Conservation (phyloP, 2,113 vertebrate species). For the Gadus macrocephalus region DNA sequence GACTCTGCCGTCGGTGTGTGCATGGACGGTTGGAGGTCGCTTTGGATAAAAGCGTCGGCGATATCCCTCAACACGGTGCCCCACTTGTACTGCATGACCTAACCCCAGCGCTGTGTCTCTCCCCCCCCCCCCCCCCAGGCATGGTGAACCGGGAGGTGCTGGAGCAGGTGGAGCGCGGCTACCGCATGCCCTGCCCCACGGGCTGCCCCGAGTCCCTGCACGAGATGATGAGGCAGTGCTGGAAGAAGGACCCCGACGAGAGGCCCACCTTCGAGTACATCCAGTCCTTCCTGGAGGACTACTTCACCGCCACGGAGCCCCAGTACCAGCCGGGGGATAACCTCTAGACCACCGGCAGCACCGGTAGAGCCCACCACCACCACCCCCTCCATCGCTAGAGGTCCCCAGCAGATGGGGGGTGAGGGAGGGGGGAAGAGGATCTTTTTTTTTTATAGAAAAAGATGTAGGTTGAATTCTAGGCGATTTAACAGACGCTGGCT, state of each 20-base stretch:
- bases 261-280: conserved; percentile 97
- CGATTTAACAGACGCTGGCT: too few relatives aligned
- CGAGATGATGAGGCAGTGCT: conserved; percentile 92
- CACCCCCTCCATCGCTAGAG: background rate
- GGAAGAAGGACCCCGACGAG: conserved; percentile 96
- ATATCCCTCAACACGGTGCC: too few relatives aligned
- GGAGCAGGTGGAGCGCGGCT: conserved; percentile 93
- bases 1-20: too few relatives aligned
- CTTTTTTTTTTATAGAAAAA: too few relatives aligned
- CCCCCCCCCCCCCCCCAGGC: conserved; percentile 66
- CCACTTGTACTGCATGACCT: too few relatives aligned
- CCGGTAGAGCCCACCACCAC: too few relatives aligned
- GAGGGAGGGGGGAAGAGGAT: background rate
- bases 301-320: conserved; percentile 78
- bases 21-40: too few relatives aligned
- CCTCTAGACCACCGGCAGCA: conserved; percentile 57
- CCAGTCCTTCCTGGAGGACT: conserved; percentile 97
- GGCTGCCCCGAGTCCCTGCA: conserved; percentile 97
- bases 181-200: conserved; percentile 93
- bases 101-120: too few relatives aligned
- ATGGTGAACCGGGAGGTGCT: conserved; percentile 97
- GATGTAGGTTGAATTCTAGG: too few relatives aligned
- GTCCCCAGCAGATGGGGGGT: background rate
- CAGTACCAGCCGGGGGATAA: conserved; percentile 76
- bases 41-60: too few relatives aligned